Percentiles rank a stretch among this genome's conserved stretches.
Evolutionary conservation across 2,888 invertebrate species (phyloP).

Genomic region (Pyrgus malvae): DNA sequence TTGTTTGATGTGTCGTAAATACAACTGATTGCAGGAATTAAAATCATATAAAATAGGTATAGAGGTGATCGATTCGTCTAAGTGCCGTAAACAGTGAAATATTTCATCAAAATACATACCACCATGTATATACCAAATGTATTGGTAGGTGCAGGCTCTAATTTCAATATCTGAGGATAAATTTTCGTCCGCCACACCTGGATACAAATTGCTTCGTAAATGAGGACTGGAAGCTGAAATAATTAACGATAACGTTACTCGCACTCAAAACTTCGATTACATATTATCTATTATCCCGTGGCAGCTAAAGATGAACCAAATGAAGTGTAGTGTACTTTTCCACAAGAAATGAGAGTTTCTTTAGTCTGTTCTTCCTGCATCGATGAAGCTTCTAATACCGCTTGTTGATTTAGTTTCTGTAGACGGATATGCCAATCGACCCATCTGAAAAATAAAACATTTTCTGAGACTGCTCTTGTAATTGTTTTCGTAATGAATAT

Average conservation of each 20-base stretch:
- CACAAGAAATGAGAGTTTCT: conserved; percentile 88
- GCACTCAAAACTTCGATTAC: no score
- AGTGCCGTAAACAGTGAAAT: not conserved
- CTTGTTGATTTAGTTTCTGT: conserved; percentile 94
- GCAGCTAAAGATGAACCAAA: not conserved
- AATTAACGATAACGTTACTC: no score
- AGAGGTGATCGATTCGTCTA: no score
- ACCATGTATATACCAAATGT: conserved; percentile 90
- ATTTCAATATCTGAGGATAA: conserved; percentile 87
- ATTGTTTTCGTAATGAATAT: no score
- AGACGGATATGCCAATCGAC: conserved; percentile 90
- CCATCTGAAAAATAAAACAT: conserved; percentile 83
- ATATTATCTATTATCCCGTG: no score
- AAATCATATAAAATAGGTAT: no score
- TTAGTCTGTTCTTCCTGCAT: conserved; percentile 92
- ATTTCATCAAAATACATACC: conserved; percentile 68
- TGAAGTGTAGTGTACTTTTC: conserved; percentile 80
- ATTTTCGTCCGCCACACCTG: conserved; percentile 93
- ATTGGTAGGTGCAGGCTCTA: conserved; percentile 84
- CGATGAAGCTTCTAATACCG: conserved; percentile 89
- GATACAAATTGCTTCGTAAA: conserved; percentile 91
- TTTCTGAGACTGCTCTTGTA: no score
- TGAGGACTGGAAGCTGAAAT: conserved; percentile 85
- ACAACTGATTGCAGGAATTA: no score
- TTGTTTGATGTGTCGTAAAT: no score